Conservation (phyloP, 2,797 vertebrate species). For the Gymnoscopelus microlampas region DNA sequence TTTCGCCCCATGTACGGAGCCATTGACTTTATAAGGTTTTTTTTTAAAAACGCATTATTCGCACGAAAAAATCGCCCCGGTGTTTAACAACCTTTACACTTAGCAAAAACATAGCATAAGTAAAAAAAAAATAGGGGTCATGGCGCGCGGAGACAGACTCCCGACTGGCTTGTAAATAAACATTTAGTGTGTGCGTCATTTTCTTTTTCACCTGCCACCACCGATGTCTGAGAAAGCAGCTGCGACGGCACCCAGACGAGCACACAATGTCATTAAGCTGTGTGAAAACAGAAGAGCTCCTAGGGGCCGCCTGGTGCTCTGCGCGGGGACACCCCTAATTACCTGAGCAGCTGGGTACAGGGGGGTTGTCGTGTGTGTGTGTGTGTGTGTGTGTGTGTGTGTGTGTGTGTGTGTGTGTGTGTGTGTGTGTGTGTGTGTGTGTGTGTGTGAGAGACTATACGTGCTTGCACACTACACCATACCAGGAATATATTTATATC, state of each 20-base stretch:
- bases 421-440: background rate
- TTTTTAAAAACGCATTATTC: no score
- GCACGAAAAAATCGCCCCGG: no score
- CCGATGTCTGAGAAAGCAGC: constrained; percentile 48
- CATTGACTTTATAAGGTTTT: no score
- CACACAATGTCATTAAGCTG: constrained; percentile 55
- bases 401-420: no score
- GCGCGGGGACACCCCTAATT: background rate
- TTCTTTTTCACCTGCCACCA: constrained; percentile 40
- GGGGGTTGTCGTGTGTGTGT: no score
- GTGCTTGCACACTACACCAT: no score
- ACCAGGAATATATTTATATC: background rate
- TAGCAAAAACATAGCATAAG: no score
- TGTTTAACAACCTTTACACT: no score
- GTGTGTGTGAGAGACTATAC: background rate
- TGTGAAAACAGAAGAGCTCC: constrained; percentile 9
- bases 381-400: no score
- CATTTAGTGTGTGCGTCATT: background rate
- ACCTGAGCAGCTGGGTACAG: background rate
- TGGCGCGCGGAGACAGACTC: no score
- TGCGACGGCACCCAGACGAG: constrained; percentile 36
- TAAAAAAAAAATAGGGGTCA: background rate
- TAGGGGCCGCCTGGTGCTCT: constrained; percentile 10
- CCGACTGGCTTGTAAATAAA: no score
- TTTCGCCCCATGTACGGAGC: no score